Percentiles rank a stretch among this genome's conserved stretches.
Conservation (phyloP, 1,140 invertebrate genomes). For the Trissolcus basalis region DNA sequence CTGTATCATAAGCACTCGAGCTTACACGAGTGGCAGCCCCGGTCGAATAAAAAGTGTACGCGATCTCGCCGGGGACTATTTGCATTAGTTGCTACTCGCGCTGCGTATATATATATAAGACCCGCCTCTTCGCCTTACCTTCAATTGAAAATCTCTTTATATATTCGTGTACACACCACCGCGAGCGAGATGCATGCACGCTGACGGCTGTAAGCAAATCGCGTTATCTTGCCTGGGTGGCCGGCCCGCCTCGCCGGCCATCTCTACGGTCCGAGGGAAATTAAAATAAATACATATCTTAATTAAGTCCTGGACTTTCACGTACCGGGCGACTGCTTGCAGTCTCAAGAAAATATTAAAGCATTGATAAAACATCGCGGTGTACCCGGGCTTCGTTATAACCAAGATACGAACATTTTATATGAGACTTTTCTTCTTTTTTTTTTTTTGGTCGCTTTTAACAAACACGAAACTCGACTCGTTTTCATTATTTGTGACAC, state of each 20-base stretch:
- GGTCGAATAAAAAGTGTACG: slow-evolving; percentile 56
- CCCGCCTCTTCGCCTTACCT: slow-evolving; percentile 65
- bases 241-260: slow-evolving; percentile 59
- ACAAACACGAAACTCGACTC: no score
- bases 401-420: no score
- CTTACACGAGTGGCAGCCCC: slow-evolving; percentile 41
- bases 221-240: slow-evolving; percentile 69
- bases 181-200: slow-evolving; percentile 64
- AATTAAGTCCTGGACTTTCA: slow-evolving; percentile 70
- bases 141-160: slow-evolving; percentile 73
- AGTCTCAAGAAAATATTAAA: slow-evolving; percentile 49
- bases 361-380: slow-evolving; percentile 27
- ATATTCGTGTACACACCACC: slow-evolving; percentile 29
- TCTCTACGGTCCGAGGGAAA: slow-evolving; percentile 66
- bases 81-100: slow-evolving; percentile 63
- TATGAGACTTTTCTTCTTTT: no score
- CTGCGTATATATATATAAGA: slow-evolving; percentile 44
- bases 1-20: slow-evolving; percentile 54
- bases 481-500: no score
- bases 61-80: slow-evolving; percentile 63
- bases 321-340: slow-evolving; percentile 60
- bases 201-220: slow-evolving; percentile 72
- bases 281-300: slow-evolving; percentile 77
- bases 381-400: not conserved
- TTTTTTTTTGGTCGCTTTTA: no score